A percentile compares a stretch with the other conserved stretches of the same genome.
Conservation (phyloP, 2,113 vertebrate genomes). For the Dryoscopus gambensis region DNA sequence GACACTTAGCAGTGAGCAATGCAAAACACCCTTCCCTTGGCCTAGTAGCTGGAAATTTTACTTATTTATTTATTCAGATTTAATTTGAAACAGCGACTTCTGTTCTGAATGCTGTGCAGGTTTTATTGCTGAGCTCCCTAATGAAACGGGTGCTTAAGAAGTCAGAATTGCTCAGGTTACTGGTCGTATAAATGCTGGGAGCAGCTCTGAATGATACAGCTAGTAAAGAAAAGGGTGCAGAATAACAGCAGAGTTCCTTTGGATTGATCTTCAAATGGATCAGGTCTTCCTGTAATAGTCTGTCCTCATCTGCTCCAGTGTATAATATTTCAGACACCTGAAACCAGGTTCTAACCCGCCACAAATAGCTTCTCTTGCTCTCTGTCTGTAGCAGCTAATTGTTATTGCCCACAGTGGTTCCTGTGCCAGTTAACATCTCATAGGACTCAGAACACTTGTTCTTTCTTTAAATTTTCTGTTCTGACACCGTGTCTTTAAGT, state of each 20-base stretch:
- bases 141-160: constrained; percentile 38
- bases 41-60: background rate
- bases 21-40: background rate
- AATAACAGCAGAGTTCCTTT: constrained; percentile 29
- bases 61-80: background rate
- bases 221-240: constrained; percentile 18
- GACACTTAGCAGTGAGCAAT: background rate
- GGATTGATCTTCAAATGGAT: constrained; percentile 1
- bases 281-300: constrained; percentile 20
- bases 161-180: constrained; percentile 36
- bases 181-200: background rate
- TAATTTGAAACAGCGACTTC: background rate
- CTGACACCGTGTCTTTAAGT: background rate
- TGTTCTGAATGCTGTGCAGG: background rate
- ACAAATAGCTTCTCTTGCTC: constrained; percentile 15
- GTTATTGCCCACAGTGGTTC: background rate
- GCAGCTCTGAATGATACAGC: background rate
- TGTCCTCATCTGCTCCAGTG: background rate
- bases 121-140: constrained; percentile 2
- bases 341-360: background rate
- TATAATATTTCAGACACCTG: constrained; percentile 29
- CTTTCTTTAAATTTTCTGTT: constrained; percentile 8
- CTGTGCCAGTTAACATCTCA: background rate
- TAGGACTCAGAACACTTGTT: constrained; percentile 4
- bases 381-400: constrained; percentile 22